Evolutionary conservation across 1,140 invertebrate species (phyloP).

Genomic region (Ceratitis capitata): DNA sequence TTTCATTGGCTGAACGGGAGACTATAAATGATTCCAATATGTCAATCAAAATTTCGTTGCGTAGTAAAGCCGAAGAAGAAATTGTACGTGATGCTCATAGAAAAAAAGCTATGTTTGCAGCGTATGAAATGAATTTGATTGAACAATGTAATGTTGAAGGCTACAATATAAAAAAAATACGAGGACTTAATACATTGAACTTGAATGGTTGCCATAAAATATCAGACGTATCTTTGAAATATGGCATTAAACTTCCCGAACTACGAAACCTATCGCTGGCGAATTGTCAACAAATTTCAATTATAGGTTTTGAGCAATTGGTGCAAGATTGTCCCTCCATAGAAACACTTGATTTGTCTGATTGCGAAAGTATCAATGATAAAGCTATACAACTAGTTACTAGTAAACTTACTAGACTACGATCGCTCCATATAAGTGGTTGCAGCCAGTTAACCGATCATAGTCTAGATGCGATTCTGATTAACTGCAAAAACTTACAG

Average conservation of each 20-base stretch:
- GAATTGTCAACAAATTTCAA: slow-evolving; percentile 75
- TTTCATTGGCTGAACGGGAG: slow-evolving; percentile 48
- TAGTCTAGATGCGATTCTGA: slow-evolving; percentile 69
- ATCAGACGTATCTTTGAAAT: slow-evolving; percentile 76
- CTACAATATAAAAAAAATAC: slow-evolving; percentile 70
- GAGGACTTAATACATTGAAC: slow-evolving; percentile 71
- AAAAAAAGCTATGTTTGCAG: slow-evolving; percentile 71
- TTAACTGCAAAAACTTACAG: slow-evolving; percentile 67
- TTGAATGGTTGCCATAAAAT: slow-evolving; percentile 75
- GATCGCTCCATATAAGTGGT: slow-evolving; percentile 72
- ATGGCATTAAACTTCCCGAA: slow-evolving; percentile 74
- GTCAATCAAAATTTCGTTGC: slow-evolving; percentile 69
- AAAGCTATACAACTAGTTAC: slow-evolving; percentile 71
- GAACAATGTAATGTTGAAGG: slow-evolving; percentile 64
- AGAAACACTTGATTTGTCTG: slow-evolving; percentile 73
- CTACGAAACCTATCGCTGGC: slow-evolving; percentile 69
- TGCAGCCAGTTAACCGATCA: slow-evolving; percentile 75
- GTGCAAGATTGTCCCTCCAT: slow-evolving; percentile 75
- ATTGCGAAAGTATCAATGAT: slow-evolving; percentile 76
- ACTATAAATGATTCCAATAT: slow-evolving; percentile 46
- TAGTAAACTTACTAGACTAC: slow-evolving; percentile 70
- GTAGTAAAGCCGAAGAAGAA: slow-evolving; percentile 74
- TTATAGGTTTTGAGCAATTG: slow-evolving; percentile 72
- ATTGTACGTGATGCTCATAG: slow-evolving; percentile 73
- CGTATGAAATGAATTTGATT: slow-evolving; percentile 70